Percentiles rank a stretch among this genome's conserved stretches.
These are phyloP conservation scores for Elegia similella DNA, from an alignment of 2,888 invertebrate species.

Conservation along the genomic window DNA sequence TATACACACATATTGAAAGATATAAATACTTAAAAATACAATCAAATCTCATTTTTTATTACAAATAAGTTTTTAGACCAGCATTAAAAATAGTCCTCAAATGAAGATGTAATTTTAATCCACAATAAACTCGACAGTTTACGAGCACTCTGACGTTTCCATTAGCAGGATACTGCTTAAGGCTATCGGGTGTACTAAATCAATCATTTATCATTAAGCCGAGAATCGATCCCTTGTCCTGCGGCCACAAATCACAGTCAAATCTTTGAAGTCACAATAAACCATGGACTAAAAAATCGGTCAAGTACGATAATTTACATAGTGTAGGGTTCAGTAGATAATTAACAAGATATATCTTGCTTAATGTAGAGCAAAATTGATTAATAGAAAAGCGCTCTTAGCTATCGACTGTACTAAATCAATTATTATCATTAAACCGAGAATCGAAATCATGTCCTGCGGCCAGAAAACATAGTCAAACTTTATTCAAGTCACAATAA, in stretches of 20 bases:
- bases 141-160: conserved; percentile 15
- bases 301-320: no score
- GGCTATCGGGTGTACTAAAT: conserved; percentile 15
- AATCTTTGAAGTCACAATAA: no score
- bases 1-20: no score
- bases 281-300: no score
- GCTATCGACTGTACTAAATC: conserved; percentile 15
- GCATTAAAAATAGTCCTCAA: neutral
- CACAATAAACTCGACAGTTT: conserved; percentile 13
- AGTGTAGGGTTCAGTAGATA: no score
- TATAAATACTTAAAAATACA: neutral
- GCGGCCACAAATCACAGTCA: neutral
- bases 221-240: conserved; percentile 5
- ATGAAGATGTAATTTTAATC: conserved; percentile 11
- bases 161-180: conserved; percentile 12
- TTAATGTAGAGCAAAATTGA: no score
- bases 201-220: conserved; percentile 16
- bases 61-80: neutral
- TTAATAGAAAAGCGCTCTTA: conserved; percentile 7
- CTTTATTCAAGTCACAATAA: conserved; percentile 12
- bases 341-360: no score
- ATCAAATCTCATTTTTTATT: neutral
- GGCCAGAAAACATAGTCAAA: conserved; percentile 12
- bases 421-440: conserved; percentile 14
- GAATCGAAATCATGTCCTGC: neutral